These are phyloP conservation scores for Tipula vernalis DNA, from an alignment of 2,888 invertebrate genomes.

Conservation along the genomic window DNA sequence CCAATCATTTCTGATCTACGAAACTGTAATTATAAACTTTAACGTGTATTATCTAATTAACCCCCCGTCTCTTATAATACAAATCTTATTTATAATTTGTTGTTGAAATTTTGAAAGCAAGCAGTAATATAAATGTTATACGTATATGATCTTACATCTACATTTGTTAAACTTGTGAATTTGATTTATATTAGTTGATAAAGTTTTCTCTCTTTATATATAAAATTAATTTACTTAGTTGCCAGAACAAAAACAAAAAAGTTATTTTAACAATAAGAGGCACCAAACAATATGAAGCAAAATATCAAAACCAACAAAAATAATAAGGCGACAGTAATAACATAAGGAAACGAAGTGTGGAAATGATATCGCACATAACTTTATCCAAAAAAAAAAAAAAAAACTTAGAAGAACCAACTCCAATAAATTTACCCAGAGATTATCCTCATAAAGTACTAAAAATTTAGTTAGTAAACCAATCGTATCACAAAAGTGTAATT, in stretches of 20 bases:
- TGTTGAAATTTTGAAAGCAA: background rate
- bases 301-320: background rate
- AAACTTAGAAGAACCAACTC: background rate
- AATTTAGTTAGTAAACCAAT: background rate
- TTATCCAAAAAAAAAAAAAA: background rate
- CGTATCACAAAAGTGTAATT: background rate
- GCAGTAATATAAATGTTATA: no score
- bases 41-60: background rate
- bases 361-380: background rate
- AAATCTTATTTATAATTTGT: background rate
- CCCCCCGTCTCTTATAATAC: background rate
- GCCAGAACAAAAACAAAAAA: background rate
- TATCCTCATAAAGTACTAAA: background rate
- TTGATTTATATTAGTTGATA: background rate
- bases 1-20: no score
- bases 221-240: background rate
- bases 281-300: background rate
- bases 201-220: background rate
- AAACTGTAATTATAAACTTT: no score
- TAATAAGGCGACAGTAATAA: background rate
- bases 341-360: background rate
- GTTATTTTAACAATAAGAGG: background rate
- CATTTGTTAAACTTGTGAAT: background rate
- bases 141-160: background rate
- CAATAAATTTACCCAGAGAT: background rate